Base-by-base conservation (phyloP, 1,140 invertebrate genomes). In the Campodea augens region DNA sequence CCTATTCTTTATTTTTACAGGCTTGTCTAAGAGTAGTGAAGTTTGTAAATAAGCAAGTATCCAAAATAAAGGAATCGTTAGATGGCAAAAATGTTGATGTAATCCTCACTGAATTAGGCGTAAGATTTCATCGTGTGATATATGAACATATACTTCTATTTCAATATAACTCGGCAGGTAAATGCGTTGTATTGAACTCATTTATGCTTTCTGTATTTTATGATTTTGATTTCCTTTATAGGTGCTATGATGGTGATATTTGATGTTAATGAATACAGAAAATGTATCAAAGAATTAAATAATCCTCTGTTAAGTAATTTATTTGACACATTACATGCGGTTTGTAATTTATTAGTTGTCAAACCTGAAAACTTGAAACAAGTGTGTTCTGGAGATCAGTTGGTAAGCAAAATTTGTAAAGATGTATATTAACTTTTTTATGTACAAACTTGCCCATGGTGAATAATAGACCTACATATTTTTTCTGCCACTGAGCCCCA, bases 221-320 rank as follows among this genome's bases (percentile, higher is more conserved):
- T 29, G 20, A 20, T 47, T 29, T 15, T 19, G 18, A 25, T 12
- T 10, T 7, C 18, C 18, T 32, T 32, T 15, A 32, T 40, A 82
- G 82, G 90, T 45, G 92, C 90, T 2, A 95, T 98, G 85, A 81
- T 90, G 60, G 86, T 86, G 1, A 93, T 98, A 49, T 97, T 89
- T 67, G 95, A 98, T 70, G 83, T 98, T 43, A 96, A 95, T 58
- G 93, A 97, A 60, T 85, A 79, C 60, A 70, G 90, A 24, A 88
- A 77, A 59, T 86, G 77, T 66, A 77, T 81, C 7, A 74, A 79
- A 52, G 67, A 74, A 53, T 71, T 87, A 55, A 70, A 77, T 46
- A 72, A 84, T 24, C 70, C 78, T 0, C 62, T 89, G 23, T 78
- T 96, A 12, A 79, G 74, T 19, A 77, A 80, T 36, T 65, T 96